Percentiles rank a stretch among this genome's conserved stretches.
These are phyloP conservation scores for Trematocara marginatum DNA, from an alignment of 2,113 vertebrate species.

Conservation along the genomic window DNA sequence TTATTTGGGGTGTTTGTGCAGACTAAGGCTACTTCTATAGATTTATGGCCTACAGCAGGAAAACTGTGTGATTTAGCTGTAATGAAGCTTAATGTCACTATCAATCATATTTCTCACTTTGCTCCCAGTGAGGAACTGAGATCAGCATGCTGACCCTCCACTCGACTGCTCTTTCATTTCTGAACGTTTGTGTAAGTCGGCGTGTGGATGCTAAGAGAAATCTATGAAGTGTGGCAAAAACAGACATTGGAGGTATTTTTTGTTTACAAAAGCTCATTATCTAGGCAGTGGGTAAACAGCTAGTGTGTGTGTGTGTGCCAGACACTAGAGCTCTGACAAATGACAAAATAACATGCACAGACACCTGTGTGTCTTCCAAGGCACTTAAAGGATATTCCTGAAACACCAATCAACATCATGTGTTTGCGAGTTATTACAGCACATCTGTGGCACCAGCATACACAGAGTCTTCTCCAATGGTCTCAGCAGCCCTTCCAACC, in stretches of 20 bases:
- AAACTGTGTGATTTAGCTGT: conserved; percentile 28
- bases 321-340: background rate
- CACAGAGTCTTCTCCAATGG: background rate
- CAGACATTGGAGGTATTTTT: background rate
- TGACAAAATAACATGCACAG: background rate
- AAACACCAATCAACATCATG: background rate
- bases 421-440: background rate
- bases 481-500: background rate
- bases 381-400: background rate
- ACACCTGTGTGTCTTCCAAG: background rate
- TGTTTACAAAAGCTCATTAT: background rate
- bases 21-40: background rate
- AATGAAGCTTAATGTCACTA: conserved; percentile 60
- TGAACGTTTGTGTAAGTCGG: background rate
- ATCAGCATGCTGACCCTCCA: conserved; percentile 15
- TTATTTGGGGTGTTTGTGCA: background rate
- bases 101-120: conserved; percentile 28
- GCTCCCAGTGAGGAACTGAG: background rate
- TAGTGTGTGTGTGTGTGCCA: background rate
- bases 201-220: background rate
- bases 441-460: background rate
- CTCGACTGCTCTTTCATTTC: background rate
- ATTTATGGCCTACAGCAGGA: conserved; percentile 49
- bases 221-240: background rate
- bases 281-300: background rate